Evolutionary conservation across 1,140 invertebrate species (phyloP).

Genomic region (Drosophila pachea): DNA sequence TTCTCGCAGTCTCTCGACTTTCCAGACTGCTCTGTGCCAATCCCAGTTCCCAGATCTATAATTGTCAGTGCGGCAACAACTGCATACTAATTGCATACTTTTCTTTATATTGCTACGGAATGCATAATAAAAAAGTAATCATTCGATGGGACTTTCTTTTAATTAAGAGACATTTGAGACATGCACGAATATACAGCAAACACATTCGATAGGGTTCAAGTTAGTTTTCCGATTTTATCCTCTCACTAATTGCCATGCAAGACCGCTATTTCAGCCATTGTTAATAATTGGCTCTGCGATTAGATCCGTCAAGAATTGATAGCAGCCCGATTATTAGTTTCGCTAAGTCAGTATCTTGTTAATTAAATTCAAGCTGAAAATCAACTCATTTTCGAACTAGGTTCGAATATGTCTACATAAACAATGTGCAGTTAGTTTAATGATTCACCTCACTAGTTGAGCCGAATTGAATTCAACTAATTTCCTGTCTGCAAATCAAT

Average conservation of each 20-base stretch:
- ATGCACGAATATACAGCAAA: neutral
- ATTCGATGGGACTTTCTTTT: too few relatives aligned
- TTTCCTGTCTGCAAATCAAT: conserved; percentile 43
- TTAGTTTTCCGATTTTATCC: conserved; percentile 12
- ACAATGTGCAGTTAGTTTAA: neutral
- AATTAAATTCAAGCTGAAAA: conserved; percentile 4
- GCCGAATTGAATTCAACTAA: conserved; percentile 18
- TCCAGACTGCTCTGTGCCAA: conserved; percentile 20
- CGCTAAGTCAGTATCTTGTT: conserved; percentile 17
- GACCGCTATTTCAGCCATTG: conserved; percentile 18
- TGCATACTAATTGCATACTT: conserved; percentile 39
- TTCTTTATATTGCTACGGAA: too few relatives aligned
- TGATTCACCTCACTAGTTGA: conserved; percentile 9
- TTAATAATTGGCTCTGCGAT: conserved; percentile 26
- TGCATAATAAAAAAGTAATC: too few relatives aligned
- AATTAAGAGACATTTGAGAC: too few relatives aligned
- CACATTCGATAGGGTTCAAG: conserved; percentile 1
- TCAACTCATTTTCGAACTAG: too few relatives aligned
- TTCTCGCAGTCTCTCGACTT: conserved; percentile 41
- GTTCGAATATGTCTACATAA: too few relatives aligned
- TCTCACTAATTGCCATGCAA: conserved; percentile 40
- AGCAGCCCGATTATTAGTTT: conserved; percentile 14
- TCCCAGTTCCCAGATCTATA: conserved; percentile 10
- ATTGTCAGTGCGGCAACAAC: conserved; percentile 11
- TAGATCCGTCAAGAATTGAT: conserved; percentile 37